A percentile compares a stretch with the other conserved stretches of the same genome.
These are phyloP conservation scores for Barypeithes pellucidus DNA, from an alignment of 2,888 invertebrate species.

Conservation along the genomic window DNA sequence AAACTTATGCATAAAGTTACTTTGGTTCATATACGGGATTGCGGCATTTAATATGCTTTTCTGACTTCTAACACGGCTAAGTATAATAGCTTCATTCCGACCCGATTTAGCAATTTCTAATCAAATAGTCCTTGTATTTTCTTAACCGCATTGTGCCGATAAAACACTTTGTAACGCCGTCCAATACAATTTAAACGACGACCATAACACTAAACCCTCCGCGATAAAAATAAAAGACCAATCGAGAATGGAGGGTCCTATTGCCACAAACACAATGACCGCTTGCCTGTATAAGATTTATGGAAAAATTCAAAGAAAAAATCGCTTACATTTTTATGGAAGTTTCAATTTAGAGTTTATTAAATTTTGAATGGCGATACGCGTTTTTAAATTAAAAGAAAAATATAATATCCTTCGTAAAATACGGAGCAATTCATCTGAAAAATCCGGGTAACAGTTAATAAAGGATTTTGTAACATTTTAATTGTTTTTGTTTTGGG, in stretches of 20 bases:
- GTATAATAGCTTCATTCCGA: not conserved
- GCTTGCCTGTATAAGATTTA: slow-evolving; percentile 37
- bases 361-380: slow-evolving; percentile 14
- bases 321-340: slow-evolving; percentile 9
- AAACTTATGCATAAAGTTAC: too few species aligned
- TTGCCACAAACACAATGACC: slow-evolving; percentile 43
- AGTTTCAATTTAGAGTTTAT: slow-evolving; percentile 47
- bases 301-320: slow-evolving; percentile 37
- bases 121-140: slow-evolving; percentile 8
- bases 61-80: too few species aligned
- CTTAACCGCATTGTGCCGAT: slow-evolving; percentile 25
- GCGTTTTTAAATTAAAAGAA: slow-evolving; percentile 15
- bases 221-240: slow-evolving; percentile 41
- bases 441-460: too few species aligned
- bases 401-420: not conserved
- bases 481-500: too few species aligned
- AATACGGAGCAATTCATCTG: too few species aligned
- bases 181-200: slow-evolving; percentile 35
- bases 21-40: too few species aligned
- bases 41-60: too few species aligned
- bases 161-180: slow-evolving; percentile 33
- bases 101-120: not conserved
- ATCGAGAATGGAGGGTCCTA: slow-evolving; percentile 24
- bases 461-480: too few species aligned
- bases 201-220: slow-evolving; percentile 34